phyloP scores from a whole-genome alignment of 2,888 invertebrate genomes.

The Orthosia cruda region DNA sequence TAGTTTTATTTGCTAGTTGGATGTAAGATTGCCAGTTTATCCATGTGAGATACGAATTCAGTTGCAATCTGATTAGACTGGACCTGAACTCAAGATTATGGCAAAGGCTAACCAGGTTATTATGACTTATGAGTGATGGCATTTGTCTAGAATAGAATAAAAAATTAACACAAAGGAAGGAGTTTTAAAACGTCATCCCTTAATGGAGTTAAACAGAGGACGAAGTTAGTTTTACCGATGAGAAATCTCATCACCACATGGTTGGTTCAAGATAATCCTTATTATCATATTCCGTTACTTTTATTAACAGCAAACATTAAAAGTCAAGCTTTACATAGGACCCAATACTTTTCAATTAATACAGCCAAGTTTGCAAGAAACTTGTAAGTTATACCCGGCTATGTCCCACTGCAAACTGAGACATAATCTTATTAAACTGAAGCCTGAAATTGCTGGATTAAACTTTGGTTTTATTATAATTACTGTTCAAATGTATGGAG shows the following conservation, averaged over 20 bases:
- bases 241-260: no score
- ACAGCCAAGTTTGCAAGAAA: constrained; percentile 26
- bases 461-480: constrained; percentile 52
- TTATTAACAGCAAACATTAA: neutral
- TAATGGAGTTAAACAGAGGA: no score
- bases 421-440: constrained; percentile 40
- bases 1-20: neutral
- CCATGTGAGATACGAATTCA: no score
- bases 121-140: no score
- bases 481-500: constrained; percentile 23
- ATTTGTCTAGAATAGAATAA: no score
- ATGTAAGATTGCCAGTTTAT: neutral
- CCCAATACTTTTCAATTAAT: constrained; percentile 39
- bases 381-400: constrained; percentile 18
- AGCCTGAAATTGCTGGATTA: constrained; percentile 49
- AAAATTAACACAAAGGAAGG: no score
- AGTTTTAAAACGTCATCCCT: no score
- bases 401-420: constrained; percentile 22
- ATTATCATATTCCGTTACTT: neutral
- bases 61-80: no score
- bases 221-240: no score
- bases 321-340: constrained; percentile 2
- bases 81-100: no score
- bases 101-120: no score
- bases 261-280: no score